Evolutionary conservation across 2,888 invertebrate genomes (phyloP).

Genomic region (Aphodius sticticus): DNA sequence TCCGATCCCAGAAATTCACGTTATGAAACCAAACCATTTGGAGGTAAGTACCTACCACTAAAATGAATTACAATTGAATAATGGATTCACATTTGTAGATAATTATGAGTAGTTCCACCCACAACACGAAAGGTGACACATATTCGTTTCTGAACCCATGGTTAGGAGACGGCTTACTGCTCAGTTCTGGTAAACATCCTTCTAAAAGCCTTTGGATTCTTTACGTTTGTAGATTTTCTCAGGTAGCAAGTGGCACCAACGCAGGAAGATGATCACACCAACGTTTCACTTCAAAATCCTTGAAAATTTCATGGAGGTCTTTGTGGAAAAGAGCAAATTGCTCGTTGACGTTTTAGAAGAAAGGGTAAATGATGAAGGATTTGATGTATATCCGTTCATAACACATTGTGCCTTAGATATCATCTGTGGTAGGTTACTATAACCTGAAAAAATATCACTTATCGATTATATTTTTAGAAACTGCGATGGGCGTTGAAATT

Average conservation of each 20-base stretch:
- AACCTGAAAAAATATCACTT: background rate
- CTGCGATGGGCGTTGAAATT: slow-evolving; percentile 28
- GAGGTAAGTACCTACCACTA: slow-evolving; percentile 14
- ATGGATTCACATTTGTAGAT: background rate
- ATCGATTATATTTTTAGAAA: slow-evolving; percentile 36
- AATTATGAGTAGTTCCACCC: slow-evolving; percentile 27
- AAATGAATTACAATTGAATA: background rate
- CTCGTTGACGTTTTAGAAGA: slow-evolving; percentile 42
- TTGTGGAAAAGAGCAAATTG: slow-evolving; percentile 48
- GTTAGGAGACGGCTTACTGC: slow-evolving; percentile 34
- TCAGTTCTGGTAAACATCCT: slow-evolving; percentile 28
- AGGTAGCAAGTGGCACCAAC: slow-evolving; percentile 48
- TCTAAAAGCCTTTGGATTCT: background rate
- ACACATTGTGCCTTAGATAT: slow-evolving; percentile 51
- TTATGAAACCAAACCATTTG: slow-evolving; percentile 47
- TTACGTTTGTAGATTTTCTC: background rate
- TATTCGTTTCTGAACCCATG: slow-evolving; percentile 27
- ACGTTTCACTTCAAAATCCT: slow-evolving; percentile 53
- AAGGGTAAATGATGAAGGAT: slow-evolving; percentile 46
- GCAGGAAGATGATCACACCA: slow-evolving; percentile 49
- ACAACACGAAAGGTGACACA: slow-evolving; percentile 26
- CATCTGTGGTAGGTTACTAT: slow-evolving; percentile 49
- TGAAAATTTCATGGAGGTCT: slow-evolving; percentile 49
- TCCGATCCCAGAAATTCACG: slow-evolving; percentile 43
- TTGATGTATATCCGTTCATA: slow-evolving; percentile 50